These are phyloP conservation scores for Amphipoea lucens DNA, from an alignment of 2,888 invertebrate species.

Conservation along the genomic window DNA sequence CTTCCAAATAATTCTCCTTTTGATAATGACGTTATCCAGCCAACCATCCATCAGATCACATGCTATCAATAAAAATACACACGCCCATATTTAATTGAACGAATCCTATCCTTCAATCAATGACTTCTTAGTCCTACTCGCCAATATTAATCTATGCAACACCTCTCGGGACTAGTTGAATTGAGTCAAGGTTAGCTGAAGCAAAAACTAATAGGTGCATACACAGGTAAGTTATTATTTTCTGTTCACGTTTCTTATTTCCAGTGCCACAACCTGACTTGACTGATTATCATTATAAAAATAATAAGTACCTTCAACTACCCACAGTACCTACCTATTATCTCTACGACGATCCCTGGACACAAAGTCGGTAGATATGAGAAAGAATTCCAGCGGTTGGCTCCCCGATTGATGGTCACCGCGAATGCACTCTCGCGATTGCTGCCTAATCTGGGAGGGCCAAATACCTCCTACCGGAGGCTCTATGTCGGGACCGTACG, in stretches of 20 bases:
- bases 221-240: slow-evolving; percentile 4
- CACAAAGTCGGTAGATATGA: too few relatives aligned
- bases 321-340: background rate
- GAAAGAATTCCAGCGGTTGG: too few relatives aligned
- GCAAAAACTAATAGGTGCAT: slow-evolving; percentile 25
- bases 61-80: background rate
- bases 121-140: slow-evolving; percentile 9
- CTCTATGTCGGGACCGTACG: too few relatives aligned
- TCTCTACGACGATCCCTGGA: too few relatives aligned
- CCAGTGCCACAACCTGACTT: slow-evolving; percentile 1
- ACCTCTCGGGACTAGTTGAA: background rate
- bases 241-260: slow-evolving; percentile 24
- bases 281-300: background rate
- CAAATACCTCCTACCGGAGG: too few relatives aligned
- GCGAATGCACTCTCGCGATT: too few relatives aligned
- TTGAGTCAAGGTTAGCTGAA: slow-evolving; percentile 36
- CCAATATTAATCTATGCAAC: background rate
- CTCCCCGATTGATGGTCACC: too few relatives aligned
- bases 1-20: slow-evolving; percentile 1
- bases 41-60: background rate
- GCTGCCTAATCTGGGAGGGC: too few relatives aligned
- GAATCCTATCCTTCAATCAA: slow-evolving; percentile 1
- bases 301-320: background rate
- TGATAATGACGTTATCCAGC: background rate
- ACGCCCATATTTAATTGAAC: background rate